Conservation (phyloP, 2,113 vertebrate species). For the Dicentrarchus labrax region DNA sequence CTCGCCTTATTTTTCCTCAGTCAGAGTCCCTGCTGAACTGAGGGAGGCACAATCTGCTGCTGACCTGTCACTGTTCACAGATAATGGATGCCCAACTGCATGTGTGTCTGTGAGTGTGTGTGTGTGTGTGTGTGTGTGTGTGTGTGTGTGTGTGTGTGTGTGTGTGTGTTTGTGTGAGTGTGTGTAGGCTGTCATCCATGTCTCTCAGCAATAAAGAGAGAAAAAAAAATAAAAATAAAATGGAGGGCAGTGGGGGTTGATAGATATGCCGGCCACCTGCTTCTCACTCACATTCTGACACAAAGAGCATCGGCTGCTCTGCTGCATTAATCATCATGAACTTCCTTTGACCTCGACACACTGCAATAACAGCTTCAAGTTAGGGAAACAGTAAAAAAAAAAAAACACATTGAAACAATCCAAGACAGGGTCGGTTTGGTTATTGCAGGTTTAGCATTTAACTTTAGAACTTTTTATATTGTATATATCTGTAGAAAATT, state of each 20-base stretch:
- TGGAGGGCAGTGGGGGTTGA: slow-evolving; percentile 54
- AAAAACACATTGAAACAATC: neutral
- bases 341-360: slow-evolving; percentile 71
- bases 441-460: neutral
- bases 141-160: slow-evolving; percentile 11
- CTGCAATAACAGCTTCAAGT: slow-evolving; percentile 55
- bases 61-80: slow-evolving; percentile 78
- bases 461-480: neutral
- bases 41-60: slow-evolving; percentile 73
- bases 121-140: neutral
- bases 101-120: slow-evolving; percentile 27
- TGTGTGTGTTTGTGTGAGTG: slow-evolving; percentile 8
- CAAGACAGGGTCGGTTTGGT: neutral
- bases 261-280: slow-evolving; percentile 71
- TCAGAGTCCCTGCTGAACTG: slow-evolving; percentile 72
- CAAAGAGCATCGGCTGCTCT: slow-evolving; percentile 64
- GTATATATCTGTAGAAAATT: neutral
- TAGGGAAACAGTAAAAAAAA: slow-evolving; percentile 27
- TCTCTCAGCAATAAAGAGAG: slow-evolving; percentile 66
- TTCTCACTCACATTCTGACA: slow-evolving; percentile 77
- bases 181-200: slow-evolving; percentile 48
- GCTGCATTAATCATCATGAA: slow-evolving; percentile 72
- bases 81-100: slow-evolving; percentile 73
- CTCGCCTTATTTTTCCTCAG: slow-evolving; percentile 58
- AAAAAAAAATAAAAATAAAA: slow-evolving; percentile 24